Base-by-base conservation (phyloP, 2,888 invertebrate genomes). In the Mechanitis mazaeus region DNA sequence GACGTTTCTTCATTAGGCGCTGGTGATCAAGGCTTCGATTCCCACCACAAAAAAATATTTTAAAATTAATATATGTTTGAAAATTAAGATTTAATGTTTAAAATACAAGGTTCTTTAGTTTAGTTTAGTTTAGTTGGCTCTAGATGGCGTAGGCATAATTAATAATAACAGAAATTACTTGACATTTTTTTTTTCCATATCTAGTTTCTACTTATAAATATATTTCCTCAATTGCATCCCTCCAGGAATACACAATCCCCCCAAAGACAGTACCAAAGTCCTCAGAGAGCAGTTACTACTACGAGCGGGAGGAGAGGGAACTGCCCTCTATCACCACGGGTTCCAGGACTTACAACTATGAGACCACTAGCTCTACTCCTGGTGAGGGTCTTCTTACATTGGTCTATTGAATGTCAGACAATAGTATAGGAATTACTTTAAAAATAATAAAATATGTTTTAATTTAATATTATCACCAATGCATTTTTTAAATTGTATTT, bases 191-290 rank as follows among this genome's bases (percentile, higher is more conserved):
- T 20, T 20, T 28, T 47, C 28, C 6, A 47, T n/a, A 28, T 3
- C 20, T 42, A 38, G 9, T 55, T n/a, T 11, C 20, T 20, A 20
- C 20, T 20, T 20, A 20, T 20, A 20, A 20, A 20, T 20, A 20
- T 20, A 20, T 45, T 28, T 6, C 9, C 3, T 9, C 28, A 12
- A 11, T 20, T 20, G 20, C 20, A 20, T 42, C 9, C 7, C 75
- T 77, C 28, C 78, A 91, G 91, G 87, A 91, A 73, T 91, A 80
- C 78, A 84, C 90, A 11, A 73, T 90, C 58, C 88, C 87, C 5
- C 78, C 87, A 3, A 83, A 83, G 63, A 72, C 76, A 1, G 68
- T 72, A n/a, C 87, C 89, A 1, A 86, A 87, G 67, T 61, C 77
- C 1, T 74, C 83, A 0, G 88, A 90, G 55, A 79, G 77, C 69